Percentiles rank a stretch among this genome's conserved stretches.
Evolutionary conservation across 2,797 vertebrate species (phyloP).

Genomic region (Sebastes matsubarae): DNA sequence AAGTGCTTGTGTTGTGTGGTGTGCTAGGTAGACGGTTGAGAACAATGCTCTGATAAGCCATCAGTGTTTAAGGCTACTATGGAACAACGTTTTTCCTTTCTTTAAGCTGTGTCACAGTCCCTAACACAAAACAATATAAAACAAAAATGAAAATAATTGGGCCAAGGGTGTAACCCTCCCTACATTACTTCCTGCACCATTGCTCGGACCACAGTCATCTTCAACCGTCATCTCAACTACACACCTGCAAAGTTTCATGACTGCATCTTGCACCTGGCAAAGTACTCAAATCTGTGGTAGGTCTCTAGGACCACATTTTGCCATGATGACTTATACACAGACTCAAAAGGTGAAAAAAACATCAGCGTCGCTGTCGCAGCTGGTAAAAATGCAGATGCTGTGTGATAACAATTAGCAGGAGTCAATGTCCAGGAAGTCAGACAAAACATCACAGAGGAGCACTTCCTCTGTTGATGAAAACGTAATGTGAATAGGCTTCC

Average conservation of each 20-base stretch:
- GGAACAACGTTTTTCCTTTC: background rate
- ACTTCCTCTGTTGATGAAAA: conserved; percentile 13
- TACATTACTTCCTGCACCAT: too few relatives aligned
- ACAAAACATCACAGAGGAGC: conserved; percentile 5
- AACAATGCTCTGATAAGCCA: background rate
- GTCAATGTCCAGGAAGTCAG: conserved; percentile 16
- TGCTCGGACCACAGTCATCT: too few relatives aligned
- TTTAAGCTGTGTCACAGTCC: background rate
- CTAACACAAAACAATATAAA: background rate
- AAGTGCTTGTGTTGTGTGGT: background rate
- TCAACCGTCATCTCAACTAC: background rate
- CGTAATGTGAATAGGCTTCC: background rate
- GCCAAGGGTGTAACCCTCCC: too few relatives aligned
- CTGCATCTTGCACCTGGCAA: too few relatives aligned
- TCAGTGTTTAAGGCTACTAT: background rate
- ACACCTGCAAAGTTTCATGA: too few relatives aligned
- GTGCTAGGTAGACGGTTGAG: background rate
- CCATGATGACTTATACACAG: too few relatives aligned
- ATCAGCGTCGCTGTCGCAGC: too few relatives aligned
- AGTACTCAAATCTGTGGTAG: too few relatives aligned
- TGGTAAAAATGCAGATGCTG: background rate
- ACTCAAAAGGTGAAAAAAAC: too few relatives aligned
- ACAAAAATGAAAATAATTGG: background rate
- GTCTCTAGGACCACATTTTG: too few relatives aligned
- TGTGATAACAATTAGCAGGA: background rate